Evolutionary conservation across 2,113 vertebrate genomes (phyloP).

Genomic region (Syrmaticus mikado): DNA sequence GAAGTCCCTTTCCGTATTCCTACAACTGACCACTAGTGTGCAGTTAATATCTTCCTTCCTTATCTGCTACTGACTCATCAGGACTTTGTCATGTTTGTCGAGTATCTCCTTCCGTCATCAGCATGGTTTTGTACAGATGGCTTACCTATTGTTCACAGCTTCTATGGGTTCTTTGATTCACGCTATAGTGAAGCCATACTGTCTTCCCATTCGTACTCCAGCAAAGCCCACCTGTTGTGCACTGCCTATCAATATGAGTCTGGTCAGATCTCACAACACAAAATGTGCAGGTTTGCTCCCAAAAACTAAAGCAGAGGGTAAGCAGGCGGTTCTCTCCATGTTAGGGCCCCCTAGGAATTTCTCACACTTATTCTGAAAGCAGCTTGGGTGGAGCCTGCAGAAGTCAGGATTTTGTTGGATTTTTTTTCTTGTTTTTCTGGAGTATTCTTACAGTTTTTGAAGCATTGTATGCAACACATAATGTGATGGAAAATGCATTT

Average conservation of each 20-base stretch:
- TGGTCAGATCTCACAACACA: background rate
- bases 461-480: background rate
- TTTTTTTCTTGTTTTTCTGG: background rate
- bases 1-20: background rate
- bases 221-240: background rate
- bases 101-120: background rate
- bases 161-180: background rate
- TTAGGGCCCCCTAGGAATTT: background rate
- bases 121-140: background rate
- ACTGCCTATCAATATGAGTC: background rate
- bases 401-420: background rate
- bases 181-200: background rate
- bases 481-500: background rate
- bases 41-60: background rate
- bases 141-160: background rate
- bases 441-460: background rate
- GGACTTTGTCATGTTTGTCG: background rate
- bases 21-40: background rate
- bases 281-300: background rate
- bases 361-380: background rate
- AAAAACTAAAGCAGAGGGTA: background rate
- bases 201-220: fast-evolving
- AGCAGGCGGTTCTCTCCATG: background rate
- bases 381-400: background rate
- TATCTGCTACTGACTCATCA: background rate